Evolutionary conservation across 2,113 vertebrate genomes (phyloP), one percentile per base, ranked within the genome.

Genomic region (Strigops habroptila): DNA sequence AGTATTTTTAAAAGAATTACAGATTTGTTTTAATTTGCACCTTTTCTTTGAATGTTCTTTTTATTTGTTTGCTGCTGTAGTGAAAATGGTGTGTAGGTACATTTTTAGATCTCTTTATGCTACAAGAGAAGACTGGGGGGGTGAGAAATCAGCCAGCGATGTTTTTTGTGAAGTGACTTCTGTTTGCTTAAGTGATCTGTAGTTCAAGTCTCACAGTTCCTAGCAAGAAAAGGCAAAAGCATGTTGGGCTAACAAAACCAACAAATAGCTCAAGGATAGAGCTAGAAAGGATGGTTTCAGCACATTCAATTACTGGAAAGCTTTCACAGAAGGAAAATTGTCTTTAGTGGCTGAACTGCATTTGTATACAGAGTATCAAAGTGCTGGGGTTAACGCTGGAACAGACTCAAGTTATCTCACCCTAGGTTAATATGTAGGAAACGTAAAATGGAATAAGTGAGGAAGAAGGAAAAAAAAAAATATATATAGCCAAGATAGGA

Each of bases 281-380:
- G 57, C 62, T 92, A 48, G 33, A 77, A 94, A 88, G 27, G 52
- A 76, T 78, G 65, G 76, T 69, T 94, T 95, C 86, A 82, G 81
- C 83, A 91, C 73, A 70, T 85, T 69, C 57, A 76, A 41, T 64
- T 87, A 68, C 62, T 91, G 89, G 89, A 95, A 93, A 85, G 86
- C 49, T 91, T 89, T 95, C 88, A 93, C 52, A 84, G 78, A 49
- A 84, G 24, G 57, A 91, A 94, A 95, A 92, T 86, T 88, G 86
- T 91, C 94, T 91, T 86, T 62, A 70, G 83, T 60, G 80, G 51
- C 68, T 90, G 60, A 92, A 88, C 73, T 81, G 53, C 80, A 80
- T 95, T 95, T 95, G 51, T 92, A 78, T 78, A 23, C 2, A 10
- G 74, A 92, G 91, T 89, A 84, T 74, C 53, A 91, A 93, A 87